These are phyloP conservation scores for Macrosiphum euphorbiae DNA, from an alignment of 2,888 invertebrate species.

Conservation along the genomic window DNA sequence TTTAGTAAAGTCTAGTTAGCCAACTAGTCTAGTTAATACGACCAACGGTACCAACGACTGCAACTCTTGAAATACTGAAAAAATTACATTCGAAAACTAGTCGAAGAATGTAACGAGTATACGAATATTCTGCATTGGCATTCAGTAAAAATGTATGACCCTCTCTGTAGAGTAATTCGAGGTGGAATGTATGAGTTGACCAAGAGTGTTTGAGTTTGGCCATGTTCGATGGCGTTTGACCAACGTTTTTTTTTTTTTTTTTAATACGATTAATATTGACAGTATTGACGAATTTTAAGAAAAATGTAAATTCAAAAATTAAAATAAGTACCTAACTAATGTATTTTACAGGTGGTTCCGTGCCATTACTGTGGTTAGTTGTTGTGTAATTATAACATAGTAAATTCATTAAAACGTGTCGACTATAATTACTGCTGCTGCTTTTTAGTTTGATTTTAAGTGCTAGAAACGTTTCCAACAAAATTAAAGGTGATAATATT, in stretches of 20 bases:
- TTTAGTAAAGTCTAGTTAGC: too few species aligned
- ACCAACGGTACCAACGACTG: not conserved
- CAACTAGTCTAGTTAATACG: too few species aligned
- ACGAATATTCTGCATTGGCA: not conserved
- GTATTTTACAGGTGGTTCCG: not conserved
- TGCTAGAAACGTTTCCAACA: not conserved
- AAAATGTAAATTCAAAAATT: not conserved
- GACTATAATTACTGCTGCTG: not conserved
- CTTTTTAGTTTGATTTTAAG: not conserved
- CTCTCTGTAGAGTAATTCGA: not conserved
- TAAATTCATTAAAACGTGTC: not conserved
- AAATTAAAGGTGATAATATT: not conserved
- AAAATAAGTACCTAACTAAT: not conserved
- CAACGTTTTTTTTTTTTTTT: not conserved
- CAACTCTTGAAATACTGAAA: not conserved
- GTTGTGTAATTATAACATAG: not conserved
- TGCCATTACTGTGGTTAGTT: not conserved
- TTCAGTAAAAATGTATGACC: not conserved
- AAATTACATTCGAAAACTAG: not conserved
- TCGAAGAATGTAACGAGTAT: not conserved
- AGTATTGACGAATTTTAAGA: not conserved
- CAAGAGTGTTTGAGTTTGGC: not conserved
- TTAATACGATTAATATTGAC: not conserved
- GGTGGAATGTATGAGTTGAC: not conserved
- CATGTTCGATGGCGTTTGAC: not conserved